Conservation (phyloP, 2,113 vertebrate genomes). For the Rhynchomys soricoides region DNA sequence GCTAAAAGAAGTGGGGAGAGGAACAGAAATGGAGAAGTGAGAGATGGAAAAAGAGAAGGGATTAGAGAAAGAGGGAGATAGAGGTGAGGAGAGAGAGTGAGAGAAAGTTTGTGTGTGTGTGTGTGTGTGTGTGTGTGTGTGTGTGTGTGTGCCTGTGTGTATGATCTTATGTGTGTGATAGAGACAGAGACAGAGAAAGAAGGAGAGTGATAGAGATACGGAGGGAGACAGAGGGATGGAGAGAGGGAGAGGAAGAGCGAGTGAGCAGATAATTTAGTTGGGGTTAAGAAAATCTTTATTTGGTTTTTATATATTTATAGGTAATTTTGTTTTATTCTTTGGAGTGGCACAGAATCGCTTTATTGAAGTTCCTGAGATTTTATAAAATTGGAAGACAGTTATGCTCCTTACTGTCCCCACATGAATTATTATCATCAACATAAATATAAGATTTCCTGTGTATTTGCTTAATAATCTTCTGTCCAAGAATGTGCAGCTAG, state of each 20-base stretch:
- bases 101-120: too few relatives aligned
- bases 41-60: background rate
- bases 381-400: background rate
- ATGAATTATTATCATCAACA: constrained; percentile 6
- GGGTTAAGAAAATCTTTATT: background rate
- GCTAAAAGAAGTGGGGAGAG: background rate
- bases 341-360: background rate
- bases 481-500: background rate
- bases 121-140: too few relatives aligned
- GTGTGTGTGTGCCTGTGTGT: too few relatives aligned
- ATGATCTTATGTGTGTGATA: too few relatives aligned
- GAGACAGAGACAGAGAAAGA: background rate
- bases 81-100: background rate
- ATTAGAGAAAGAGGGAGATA: background rate
- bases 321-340: constrained; percentile 20
- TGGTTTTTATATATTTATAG: constrained; percentile 10
- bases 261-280: background rate
- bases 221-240: too few relatives aligned
- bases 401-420: background rate
- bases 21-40: background rate
- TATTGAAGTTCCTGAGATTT: constrained; percentile 21
- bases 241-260: too few relatives aligned
- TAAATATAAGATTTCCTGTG: constrained; percentile 38
- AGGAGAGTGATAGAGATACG: background rate
- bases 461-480: constrained; percentile 46